Evolutionary conservation across 2,113 vertebrate genomes (phyloP).

Genomic region (Taurulus bubalis): DNA sequence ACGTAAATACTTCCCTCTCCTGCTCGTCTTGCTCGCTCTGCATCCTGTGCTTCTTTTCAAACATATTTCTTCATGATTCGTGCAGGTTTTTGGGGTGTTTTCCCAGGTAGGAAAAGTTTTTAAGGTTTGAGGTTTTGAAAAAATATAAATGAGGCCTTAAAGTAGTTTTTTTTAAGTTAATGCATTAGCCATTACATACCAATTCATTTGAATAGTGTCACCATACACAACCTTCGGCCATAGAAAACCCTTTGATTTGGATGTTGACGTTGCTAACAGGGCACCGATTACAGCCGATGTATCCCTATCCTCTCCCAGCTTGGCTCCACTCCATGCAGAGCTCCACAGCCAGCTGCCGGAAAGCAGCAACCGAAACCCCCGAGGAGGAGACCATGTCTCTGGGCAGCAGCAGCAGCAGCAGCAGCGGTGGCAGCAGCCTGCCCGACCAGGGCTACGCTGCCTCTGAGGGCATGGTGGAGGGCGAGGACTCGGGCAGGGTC

Average conservation of each 20-base stretch:
- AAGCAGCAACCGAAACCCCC: constrained; percentile 66
- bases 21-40: constrained; percentile 5
- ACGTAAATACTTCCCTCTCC: constrained; percentile 40
- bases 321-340: constrained; percentile 78
- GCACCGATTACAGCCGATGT: not conserved
- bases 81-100: constrained; percentile 10
- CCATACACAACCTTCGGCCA: not conserved
- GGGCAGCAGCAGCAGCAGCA: constrained; percentile 86
- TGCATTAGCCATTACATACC: not conserved
- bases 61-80: constrained; percentile 9
- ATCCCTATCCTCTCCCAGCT: constrained; percentile 77
- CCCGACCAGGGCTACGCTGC: constrained; percentile 86
- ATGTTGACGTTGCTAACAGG: constrained; percentile 17
- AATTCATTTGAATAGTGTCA: not conserved
- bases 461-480: constrained; percentile 89
- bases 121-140: not conserved
- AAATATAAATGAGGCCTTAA: not conserved
- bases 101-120: not conserved
- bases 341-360: constrained; percentile 53
- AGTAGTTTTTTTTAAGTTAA: not conserved
- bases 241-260: not conserved
- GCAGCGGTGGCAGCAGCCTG: constrained; percentile 75
- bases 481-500: constrained; percentile 87
- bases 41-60: constrained; percentile 33
- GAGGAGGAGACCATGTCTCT: constrained; percentile 87